phyloP scores from a whole-genome alignment of 2,888 invertebrate genomes.

The Tholera decimalis region DNA sequence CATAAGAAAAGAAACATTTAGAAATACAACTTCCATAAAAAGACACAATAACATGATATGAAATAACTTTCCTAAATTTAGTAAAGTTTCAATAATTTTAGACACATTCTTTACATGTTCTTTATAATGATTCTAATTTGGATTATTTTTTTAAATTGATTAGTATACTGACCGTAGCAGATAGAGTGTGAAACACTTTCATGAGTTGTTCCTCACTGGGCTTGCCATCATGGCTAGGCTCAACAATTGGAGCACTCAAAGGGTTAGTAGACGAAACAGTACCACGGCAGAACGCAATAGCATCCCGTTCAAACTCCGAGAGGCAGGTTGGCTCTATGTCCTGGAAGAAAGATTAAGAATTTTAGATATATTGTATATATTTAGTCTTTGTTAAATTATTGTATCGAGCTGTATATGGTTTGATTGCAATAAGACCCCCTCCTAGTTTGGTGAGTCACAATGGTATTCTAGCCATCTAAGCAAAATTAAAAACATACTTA shows the following conservation, averaged over 20 bases:
- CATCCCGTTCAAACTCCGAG: slow-evolving; percentile 85
- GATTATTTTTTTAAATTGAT: too few species aligned
- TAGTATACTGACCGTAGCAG: slow-evolving; percentile 79
- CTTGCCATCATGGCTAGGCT: slow-evolving; percentile 73
- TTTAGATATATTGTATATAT: too few species aligned
- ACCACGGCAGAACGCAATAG: slow-evolving; percentile 80
- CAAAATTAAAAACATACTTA: slow-evolving; percentile 66
- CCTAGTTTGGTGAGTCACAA: not conserved
- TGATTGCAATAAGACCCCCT: not conserved
- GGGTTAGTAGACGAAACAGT: slow-evolving; percentile 57
- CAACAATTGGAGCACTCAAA: slow-evolving; percentile 60
- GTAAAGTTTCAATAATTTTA: too few species aligned
- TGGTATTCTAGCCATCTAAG: not conserved
- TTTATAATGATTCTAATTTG: too few species aligned
- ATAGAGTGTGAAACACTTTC: slow-evolving; percentile 82
- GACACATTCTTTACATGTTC: too few species aligned
- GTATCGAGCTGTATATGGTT: not conserved
- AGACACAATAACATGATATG: too few species aligned
- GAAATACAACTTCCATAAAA: too few species aligned
- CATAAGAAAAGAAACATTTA: too few species aligned
- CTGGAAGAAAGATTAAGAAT: too few species aligned
- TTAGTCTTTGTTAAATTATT: too few species aligned
- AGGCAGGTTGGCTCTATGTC: slow-evolving; percentile 85
- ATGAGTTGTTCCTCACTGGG: slow-evolving; percentile 86
- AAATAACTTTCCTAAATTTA: not conserved